Percentiles rank a stretch among this genome's conserved stretches.
Evolutionary conservation across 2,797 vertebrate species (phyloP).

Genomic region (Vespertilio murinus): DNA sequence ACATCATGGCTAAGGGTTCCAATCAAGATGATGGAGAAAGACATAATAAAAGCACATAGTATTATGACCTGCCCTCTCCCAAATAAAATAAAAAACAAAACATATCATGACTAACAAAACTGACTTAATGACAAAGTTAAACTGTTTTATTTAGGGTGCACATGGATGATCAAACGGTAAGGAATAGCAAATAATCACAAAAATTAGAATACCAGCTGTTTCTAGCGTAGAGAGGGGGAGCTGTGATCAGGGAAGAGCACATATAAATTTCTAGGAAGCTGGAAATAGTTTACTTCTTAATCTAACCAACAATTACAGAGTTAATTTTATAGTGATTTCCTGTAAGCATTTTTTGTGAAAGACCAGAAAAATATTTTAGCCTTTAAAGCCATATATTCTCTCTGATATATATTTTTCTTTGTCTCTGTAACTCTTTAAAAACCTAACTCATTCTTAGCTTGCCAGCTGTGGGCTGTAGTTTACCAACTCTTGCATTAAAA

Average conservation of each 20-base stretch:
- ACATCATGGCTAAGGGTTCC: not conserved
- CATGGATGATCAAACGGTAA: not conserved
- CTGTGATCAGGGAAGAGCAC: not conserved
- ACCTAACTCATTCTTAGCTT: not conserved
- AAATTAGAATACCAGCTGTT: not conserved
- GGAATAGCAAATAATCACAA: not conserved
- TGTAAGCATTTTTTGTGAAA: not conserved
- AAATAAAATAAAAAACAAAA: not conserved
- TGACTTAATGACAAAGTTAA: not conserved
- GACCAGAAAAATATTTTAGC: constrained; percentile 1
- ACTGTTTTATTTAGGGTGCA: not conserved
- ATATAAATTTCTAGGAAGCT: not conserved
- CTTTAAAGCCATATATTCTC: not conserved
- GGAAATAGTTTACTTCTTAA: not conserved
- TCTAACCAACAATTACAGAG: not conserved
- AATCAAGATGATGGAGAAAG: not conserved
- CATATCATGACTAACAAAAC: not conserved
- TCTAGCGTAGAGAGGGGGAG: not conserved
- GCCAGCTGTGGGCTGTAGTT: not conserved
- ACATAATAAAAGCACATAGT: not conserved
- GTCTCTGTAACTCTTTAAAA: constrained; percentile 31
- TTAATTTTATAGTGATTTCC: constrained; percentile 7
- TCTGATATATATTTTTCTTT: constrained; percentile 17
- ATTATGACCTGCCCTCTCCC: not conserved
- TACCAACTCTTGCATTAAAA: constrained; percentile 5